A percentile compares a stretch with the other conserved stretches of the same genome.
phyloP scores from a whole-genome alignment of 2,797 vertebrate genomes.

The Danio albolineatus region DNA sequence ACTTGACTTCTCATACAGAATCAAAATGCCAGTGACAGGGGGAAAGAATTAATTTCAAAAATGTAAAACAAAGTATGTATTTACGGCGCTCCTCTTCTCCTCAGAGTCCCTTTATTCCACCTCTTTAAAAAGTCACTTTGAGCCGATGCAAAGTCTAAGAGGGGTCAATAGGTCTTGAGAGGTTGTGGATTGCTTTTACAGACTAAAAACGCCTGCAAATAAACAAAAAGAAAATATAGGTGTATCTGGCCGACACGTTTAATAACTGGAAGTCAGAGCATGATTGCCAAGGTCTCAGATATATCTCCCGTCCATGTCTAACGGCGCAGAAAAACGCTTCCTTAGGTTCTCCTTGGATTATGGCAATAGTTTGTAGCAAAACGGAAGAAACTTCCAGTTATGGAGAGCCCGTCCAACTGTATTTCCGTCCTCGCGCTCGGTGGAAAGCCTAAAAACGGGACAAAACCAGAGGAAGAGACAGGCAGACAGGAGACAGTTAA shows the following conservation, averaged over 20 bases:
- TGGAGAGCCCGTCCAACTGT: conserved; percentile 66
- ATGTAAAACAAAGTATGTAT: conserved; percentile 44
- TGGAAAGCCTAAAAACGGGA: conserved; percentile 58
- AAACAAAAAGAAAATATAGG: not conserved
- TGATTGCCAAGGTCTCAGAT: conserved; percentile 56
- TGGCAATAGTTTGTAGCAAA: conserved; percentile 61
- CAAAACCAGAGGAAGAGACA: conserved; percentile 65
- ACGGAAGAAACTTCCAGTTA: conserved; percentile 65
- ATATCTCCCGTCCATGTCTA: conserved; percentile 55
- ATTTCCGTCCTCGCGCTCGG: conserved; percentile 62
- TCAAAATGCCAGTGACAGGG: conserved; percentile 64
- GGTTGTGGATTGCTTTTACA: conserved; percentile 29
- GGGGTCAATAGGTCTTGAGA: conserved; percentile 26
- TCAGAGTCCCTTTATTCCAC: conserved; percentile 32
- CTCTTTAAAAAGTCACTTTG: conserved; percentile 43
- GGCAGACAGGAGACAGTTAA: conserved; percentile 72
- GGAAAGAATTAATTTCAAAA: not conserved
- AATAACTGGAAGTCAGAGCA: conserved; percentile 66
- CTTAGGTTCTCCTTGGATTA: conserved; percentile 73
- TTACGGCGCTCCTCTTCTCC: conserved; percentile 54
- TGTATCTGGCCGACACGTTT: conserved; percentile 32
- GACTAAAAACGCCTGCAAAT: conserved; percentile 3
- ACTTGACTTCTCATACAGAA: conserved; percentile 93
- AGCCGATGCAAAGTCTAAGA: conserved; percentile 41
- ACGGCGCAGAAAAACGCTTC: conserved; percentile 67